Evolutionary conservation across 2,113 vertebrate species (phyloP).

Genomic region (Toxotes jaculatrix): DNA sequence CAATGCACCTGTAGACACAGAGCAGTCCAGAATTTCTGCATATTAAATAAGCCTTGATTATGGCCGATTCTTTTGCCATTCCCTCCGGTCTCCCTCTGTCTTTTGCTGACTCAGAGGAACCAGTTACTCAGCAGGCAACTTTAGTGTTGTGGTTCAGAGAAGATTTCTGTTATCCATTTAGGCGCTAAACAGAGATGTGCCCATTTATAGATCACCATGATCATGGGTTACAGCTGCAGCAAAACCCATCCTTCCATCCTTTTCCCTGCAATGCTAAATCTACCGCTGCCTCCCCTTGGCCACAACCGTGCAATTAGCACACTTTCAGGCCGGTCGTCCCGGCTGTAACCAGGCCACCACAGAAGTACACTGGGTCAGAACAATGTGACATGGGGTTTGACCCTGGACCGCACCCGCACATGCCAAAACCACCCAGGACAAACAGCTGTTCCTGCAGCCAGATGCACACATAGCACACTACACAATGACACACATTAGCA

Average conservation of each 20-base stretch:
- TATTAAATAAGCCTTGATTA: slow-evolving; percentile 36
- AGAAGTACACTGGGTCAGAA: slow-evolving; percentile 65
- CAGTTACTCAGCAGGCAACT: slow-evolving; percentile 49
- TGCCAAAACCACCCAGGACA: slow-evolving; percentile 76
- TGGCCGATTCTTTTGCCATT: slow-evolving; percentile 11
- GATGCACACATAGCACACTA: slow-evolving; percentile 47
- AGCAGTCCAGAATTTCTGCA: neutral
- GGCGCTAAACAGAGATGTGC: slow-evolving; percentile 62
- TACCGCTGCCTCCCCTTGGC: slow-evolving; percentile 53
- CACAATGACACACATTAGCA: slow-evolving; percentile 44
- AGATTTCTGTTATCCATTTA: slow-evolving; percentile 63
- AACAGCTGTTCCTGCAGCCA: slow-evolving; percentile 74
- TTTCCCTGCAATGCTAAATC: slow-evolving; percentile 41
- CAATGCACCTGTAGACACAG: neutral
- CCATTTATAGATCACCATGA: slow-evolving; percentile 74
- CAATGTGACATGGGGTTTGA: slow-evolving; percentile 75
- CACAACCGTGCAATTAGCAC: slow-evolving; percentile 78
- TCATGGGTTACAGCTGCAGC: slow-evolving; percentile 59
- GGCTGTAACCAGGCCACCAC: slow-evolving; percentile 66
- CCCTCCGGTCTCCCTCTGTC: slow-evolving; percentile 16
- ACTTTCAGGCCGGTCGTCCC: slow-evolving; percentile 61
- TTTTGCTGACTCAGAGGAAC: slow-evolving; percentile 59
- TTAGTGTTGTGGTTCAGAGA: slow-evolving; percentile 40
- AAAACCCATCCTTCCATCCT: slow-evolving; percentile 49
- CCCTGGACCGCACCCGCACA: slow-evolving; percentile 62